Evolutionary conservation across 1,140 invertebrate species (phyloP), one percentile per base, ranked within the genome.

Genomic region (Cecropterus lyciades): DNA sequence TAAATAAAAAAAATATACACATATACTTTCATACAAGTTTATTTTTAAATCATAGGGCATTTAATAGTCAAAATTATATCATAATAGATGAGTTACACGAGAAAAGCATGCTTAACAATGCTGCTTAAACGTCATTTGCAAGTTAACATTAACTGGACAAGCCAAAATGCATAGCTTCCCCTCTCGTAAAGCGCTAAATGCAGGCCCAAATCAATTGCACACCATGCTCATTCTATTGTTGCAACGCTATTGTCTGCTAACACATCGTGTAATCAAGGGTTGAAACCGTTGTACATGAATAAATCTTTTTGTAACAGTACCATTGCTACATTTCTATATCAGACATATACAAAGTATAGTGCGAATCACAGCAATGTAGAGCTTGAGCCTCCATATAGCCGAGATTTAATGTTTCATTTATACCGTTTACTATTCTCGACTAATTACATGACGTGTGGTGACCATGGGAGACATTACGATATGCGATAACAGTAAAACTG

Each of bases 401-500:
- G 14, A 42, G 51, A 63, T 42, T 37, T 20, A 67, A 66, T 45
- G 69, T 16, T 53, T 56, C 67, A 69, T 71, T 83, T 76, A 79
- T 75, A 53, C 69, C 73, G 73, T 82, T 82, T 79, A 73, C 69
- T 73, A 82, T 80, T 82, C 82, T 73, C 57, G 60, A 70, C 77
- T 88, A 87, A 88, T 91, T 85, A 89, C 82, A 83, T 65, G 74
- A 75, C 75, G 73, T 70, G 57, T 66, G 70, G 72, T 74, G 77
- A 67, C 73, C 67, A 67, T 73, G 66, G 59, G 65, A 68, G 55
- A 66, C 69, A 77, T 88, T 87, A 89, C 84, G 85, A 87, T 87
- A 82, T 75, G 77, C 78, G 82, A 90, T 90, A 90, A 88, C 80
- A 88, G 82, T 90, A 88, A 91, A 89, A 89, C 73, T 83, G 67